These are phyloP conservation scores for Pterobdella sp. DNA, from an alignment of 2,888 invertebrate species.

Conservation along the genomic window DNA sequence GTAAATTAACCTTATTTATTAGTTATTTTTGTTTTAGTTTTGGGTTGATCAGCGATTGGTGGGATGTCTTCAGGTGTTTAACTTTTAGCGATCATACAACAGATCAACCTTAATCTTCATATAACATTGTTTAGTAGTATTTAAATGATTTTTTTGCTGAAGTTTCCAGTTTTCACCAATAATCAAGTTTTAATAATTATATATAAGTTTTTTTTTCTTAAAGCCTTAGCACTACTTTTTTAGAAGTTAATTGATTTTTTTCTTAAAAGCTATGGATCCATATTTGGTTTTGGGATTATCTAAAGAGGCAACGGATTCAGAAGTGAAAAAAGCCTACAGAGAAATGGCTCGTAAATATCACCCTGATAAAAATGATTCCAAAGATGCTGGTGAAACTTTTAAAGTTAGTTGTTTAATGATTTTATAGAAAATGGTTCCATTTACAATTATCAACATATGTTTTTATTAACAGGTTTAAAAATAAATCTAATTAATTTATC, in stretches of 20 bases:
- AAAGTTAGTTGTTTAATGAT: no score
- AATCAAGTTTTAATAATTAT: background rate
- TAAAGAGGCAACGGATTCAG: slow-evolving; percentile 42
- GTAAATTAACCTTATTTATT: no score
- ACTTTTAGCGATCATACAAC: no score
- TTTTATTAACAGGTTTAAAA: background rate
- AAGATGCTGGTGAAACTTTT: slow-evolving; percentile 46
- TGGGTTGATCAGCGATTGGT: no score
- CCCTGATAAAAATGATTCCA: slow-evolving; percentile 46
- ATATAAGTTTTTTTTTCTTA: background rate
- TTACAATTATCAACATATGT: background rate
- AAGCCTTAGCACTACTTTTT: background rate
- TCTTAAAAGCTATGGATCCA: slow-evolving; percentile 18
- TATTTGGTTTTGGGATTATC: slow-evolving; percentile 39
- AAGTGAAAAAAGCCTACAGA: slow-evolving; percentile 46
- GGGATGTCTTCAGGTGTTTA: no score
- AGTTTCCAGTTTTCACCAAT: no score
- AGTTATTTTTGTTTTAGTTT: no score
- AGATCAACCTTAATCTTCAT: no score
- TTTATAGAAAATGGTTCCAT: no score
- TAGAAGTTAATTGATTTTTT: background rate
- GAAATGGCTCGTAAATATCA: slow-evolving; percentile 45
- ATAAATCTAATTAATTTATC: slow-evolving; percentile 6
- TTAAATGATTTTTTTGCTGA: no score
- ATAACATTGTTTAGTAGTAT: no score